Percentiles rank a stretch among this genome's conserved stretches.
Conservation (phyloP, 2,113 vertebrate genomes). For the Daphoenositta chrysoptera region DNA sequence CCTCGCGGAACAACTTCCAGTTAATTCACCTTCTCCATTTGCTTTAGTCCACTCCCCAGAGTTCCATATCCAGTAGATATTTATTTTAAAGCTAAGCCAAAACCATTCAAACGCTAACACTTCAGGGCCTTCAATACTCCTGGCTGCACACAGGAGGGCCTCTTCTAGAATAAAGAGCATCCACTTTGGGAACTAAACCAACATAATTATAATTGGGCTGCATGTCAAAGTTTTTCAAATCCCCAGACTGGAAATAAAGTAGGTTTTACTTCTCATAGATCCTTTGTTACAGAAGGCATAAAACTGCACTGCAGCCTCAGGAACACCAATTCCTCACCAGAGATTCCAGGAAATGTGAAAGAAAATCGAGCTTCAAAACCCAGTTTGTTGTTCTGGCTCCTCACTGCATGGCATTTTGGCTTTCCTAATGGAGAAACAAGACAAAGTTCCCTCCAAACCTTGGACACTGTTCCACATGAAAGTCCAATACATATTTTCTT, state of each 20-base stretch:
- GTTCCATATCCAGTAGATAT: not conserved
- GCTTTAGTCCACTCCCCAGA: not conserved
- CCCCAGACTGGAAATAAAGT: not conserved
- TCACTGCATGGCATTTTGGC: not conserved
- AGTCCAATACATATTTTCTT: not conserved
- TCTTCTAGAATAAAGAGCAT: not conserved
- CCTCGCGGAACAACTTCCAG: not conserved
- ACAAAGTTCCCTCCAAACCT: not conserved
- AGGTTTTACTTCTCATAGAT: not conserved
- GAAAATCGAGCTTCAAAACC: not conserved
- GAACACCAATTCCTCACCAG: not conserved
- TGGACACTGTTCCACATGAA: not conserved
- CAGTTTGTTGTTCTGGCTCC: not conserved
- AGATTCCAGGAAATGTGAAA: not conserved
- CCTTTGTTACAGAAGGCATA: not conserved
- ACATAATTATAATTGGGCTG: not conserved
- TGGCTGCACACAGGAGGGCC: not conserved
- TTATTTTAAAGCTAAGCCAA: slow-evolving; percentile 33
- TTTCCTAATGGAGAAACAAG: not conserved
- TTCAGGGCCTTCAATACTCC: not conserved
- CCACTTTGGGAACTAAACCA: not conserved
- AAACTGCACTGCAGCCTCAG: not conserved
- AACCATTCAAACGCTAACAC: not conserved
- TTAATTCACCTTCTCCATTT: not conserved
- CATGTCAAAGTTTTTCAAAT: not conserved